phyloP scores from a whole-genome alignment of 2,113 vertebrate genomes.

The Amia ocellicauda region DNA sequence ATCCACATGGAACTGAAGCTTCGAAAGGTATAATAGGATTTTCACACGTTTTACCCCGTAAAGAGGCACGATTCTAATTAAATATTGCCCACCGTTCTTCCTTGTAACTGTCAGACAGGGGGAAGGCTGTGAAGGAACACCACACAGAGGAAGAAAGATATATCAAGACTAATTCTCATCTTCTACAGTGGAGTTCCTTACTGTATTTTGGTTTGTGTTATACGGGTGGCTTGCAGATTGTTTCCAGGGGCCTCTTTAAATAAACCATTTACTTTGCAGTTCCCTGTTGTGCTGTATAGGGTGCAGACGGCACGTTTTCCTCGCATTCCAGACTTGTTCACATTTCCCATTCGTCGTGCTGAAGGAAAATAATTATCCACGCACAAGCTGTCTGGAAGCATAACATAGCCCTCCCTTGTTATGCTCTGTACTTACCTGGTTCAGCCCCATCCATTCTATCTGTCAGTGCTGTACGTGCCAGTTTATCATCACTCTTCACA shows the following conservation, averaged over 20 bases:
- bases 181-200: not conserved
- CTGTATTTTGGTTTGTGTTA: not conserved
- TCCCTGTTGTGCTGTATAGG: not conserved
- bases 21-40: conserved; percentile 79
- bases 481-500: no score
- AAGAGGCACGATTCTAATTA: not conserved
- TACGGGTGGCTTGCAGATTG: not conserved
- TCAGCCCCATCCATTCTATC: no score
- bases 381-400: no score
- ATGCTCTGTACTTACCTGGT: no score
- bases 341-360: no score
- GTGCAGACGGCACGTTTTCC: no score
- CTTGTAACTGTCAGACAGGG: not conserved
- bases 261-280: not conserved
- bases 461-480: no score
- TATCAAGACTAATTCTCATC: not conserved
- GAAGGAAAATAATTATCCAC: no score
- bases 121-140: not conserved
- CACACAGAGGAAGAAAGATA: not conserved
- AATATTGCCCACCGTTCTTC: not conserved
- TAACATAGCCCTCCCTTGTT: no score
- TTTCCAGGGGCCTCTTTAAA: not conserved
- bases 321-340: no score
- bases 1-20: conserved; percentile 80
- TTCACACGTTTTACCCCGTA: not conserved